phyloP scores from a whole-genome alignment of 1,140 invertebrate species.

The Zaprionus davidi region DNA sequence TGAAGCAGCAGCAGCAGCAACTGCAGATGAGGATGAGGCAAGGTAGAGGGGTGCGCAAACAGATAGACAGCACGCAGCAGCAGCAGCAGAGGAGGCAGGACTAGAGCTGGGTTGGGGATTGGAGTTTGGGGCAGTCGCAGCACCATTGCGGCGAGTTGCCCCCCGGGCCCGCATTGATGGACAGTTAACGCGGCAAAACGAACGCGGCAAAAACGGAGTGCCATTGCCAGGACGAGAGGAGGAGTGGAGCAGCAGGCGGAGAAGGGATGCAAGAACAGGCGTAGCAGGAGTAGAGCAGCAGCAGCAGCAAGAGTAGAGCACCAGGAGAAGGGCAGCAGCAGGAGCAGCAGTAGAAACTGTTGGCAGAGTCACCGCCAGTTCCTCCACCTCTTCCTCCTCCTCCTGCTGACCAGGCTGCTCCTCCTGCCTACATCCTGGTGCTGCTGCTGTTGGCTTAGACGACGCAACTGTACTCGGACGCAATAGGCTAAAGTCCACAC shows the following conservation, averaged over 20 bases:
- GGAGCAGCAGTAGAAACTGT: neutral
- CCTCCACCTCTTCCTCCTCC: neutral
- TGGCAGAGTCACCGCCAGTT: neutral
- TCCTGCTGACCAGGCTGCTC: conserved; percentile 22
- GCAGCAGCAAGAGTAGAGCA: neutral
- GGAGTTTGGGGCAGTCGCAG: neutral
- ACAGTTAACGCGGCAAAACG: conserved; percentile 82
- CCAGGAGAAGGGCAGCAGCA: neutral
- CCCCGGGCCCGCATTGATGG: conserved; percentile 74
- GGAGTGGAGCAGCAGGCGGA: neutral
- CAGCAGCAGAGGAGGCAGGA: neutral
- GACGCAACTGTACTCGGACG: conserved; percentile 73
- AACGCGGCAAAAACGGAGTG: conserved; percentile 68
- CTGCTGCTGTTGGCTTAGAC: conserved; percentile 67
- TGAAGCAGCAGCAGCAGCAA: conserved; percentile 49
- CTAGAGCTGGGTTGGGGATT: too few relatives aligned
- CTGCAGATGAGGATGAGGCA: neutral
- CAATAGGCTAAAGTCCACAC: conserved; percentile 37
- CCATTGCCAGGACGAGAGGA: neutral
- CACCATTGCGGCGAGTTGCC: conserved; percentile 10
- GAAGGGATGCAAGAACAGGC: neutral
- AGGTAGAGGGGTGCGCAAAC: conserved; percentile 68
- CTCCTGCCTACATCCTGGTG: conserved; percentile 15
- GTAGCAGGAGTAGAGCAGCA: neutral
- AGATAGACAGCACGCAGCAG: conserved; percentile 57